Conservation (phyloP, 2,888 invertebrate genomes). For the Cerastis rubricosa region DNA sequence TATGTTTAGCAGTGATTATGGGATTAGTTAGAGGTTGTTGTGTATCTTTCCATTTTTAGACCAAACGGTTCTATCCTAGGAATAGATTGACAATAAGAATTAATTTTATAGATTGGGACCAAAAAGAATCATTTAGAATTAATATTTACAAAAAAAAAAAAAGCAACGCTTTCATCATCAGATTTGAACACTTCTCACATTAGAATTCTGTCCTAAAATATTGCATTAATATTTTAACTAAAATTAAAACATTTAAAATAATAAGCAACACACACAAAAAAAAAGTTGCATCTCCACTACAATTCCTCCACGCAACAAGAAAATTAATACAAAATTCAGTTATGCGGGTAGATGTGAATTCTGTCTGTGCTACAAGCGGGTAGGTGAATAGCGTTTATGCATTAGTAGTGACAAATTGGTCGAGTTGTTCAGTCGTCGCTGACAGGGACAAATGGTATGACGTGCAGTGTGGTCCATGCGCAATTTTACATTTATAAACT, state of each 20-base stretch:
- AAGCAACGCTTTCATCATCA: background rate
- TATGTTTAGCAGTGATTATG: background rate
- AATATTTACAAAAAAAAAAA: background rate
- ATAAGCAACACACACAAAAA: background rate
- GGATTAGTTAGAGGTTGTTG: background rate
- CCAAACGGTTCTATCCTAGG: too few species aligned
- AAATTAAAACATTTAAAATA: background rate
- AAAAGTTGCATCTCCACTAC: background rate
- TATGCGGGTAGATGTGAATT: slow-evolving; percentile 39
- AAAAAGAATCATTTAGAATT: too few species aligned
- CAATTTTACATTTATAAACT: background rate
- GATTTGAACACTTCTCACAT: background rate
- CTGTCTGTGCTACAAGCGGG: background rate
- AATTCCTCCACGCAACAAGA: background rate
- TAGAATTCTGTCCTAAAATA: background rate
- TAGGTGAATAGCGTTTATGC: slow-evolving; percentile 22
- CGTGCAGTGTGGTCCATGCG: slow-evolving; percentile 20
- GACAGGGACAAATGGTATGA: slow-evolving; percentile 40
- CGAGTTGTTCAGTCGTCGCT: slow-evolving; percentile 28
- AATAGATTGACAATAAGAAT: too few species aligned
- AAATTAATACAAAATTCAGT: slow-evolving; percentile 6
- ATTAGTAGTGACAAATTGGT: slow-evolving; percentile 54
- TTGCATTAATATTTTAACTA: background rate
- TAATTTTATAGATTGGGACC: too few species aligned
- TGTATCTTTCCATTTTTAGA: background rate